phyloP scores from a whole-genome alignment of 2,113 vertebrate genomes.

The Syngnathus floridae region DNA sequence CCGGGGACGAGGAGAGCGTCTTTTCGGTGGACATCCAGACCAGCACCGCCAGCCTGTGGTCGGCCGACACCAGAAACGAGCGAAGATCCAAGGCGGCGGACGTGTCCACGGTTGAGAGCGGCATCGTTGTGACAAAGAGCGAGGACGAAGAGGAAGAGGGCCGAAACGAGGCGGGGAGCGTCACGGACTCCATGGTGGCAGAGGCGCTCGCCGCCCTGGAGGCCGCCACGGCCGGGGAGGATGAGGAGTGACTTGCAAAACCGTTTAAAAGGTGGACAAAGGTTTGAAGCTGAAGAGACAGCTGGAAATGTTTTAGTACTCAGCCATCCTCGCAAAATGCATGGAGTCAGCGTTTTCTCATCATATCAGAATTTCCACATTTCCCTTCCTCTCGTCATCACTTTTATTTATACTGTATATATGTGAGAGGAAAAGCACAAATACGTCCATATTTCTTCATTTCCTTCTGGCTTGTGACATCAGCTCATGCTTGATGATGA shows the following conservation, averaged over 20 bases:
- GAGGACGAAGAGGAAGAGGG: conserved; percentile 43
- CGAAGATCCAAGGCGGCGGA: conserved; percentile 33
- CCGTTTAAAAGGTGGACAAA: neutral
- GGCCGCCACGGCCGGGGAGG: conserved; percentile 88
- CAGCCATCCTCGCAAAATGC: neutral
- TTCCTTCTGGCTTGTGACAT: conserved; percentile 37
- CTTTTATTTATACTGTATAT: too few species aligned
- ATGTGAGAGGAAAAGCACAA: neutral
- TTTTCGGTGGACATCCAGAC: conserved; percentile 70
- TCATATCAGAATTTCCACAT: too few species aligned
- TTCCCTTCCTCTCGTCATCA: too few species aligned
- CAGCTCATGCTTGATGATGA: conserved; percentile 28
- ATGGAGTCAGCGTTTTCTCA: neutral
- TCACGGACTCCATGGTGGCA: conserved; percentile 83
- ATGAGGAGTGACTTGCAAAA: conserved; percentile 28
- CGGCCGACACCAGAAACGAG: conserved; percentile 58
- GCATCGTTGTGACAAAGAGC: conserved; percentile 41
- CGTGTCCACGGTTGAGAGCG: conserved; percentile 43
- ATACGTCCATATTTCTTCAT: neutral
- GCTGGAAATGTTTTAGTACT: neutral
- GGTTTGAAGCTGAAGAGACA: neutral
- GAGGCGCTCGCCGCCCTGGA: conserved; percentile 89
- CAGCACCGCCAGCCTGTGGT: conserved; percentile 71
- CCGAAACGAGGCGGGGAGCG: conserved; percentile 44
- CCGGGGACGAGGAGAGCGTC: conserved; percentile 63